These are phyloP conservation scores for Sterna hirundo DNA, from an alignment of 2,113 vertebrate genomes.

Conservation along the genomic window DNA sequence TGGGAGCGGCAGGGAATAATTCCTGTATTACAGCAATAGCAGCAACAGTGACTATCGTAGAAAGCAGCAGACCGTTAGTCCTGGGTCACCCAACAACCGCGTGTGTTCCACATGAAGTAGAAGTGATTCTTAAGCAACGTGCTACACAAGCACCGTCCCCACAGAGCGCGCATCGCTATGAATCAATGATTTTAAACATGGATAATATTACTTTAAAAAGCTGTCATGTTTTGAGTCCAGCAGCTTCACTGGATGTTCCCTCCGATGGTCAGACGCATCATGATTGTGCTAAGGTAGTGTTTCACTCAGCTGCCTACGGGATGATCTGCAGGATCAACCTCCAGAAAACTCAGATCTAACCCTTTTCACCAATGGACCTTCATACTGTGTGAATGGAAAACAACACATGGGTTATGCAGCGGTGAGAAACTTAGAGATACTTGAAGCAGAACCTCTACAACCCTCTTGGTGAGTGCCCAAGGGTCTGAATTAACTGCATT, in stretches of 20 bases:
- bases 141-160: not conserved
- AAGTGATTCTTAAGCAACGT: not conserved
- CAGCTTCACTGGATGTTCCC: not conserved
- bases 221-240: not conserved
- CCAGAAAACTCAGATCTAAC: not conserved
- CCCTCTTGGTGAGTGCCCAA: not conserved
- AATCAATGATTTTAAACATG: not conserved
- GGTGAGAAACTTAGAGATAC: not conserved
- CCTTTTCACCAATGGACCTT: not conserved
- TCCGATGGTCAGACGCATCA: fast-evolving
- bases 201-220: not conserved
- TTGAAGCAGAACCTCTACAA: not conserved
- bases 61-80: not conserved
- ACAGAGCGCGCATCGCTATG: fast-evolving
- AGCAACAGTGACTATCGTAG: fast-evolving
- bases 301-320: not conserved
- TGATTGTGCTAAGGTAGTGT: not conserved
- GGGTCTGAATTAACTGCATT: not conserved
- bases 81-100: not conserved
- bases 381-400: not conserved
- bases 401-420: not conserved
- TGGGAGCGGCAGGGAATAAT: fast-evolving
- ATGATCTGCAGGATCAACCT: not conserved
- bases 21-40: too few species aligned
- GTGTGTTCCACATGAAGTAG: fast-evolving